Conservation (phyloP, 2,888 invertebrate genomes). For the Chrysolina oricalcia region DNA sequence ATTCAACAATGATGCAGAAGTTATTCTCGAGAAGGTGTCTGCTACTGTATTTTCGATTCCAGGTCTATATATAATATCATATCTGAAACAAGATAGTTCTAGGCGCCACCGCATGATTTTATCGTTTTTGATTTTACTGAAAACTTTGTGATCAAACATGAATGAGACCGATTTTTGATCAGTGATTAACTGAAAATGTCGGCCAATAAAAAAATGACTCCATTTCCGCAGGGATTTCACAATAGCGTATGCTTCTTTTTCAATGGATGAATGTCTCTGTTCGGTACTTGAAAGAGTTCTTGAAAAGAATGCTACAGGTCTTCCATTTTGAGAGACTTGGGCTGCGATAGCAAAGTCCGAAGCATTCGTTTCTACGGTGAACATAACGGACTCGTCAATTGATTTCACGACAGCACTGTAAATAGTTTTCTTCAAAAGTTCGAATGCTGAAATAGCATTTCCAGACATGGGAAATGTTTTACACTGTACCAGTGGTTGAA, state of each 20-base stretch:
- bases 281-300: too few species aligned
- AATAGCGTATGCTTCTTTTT: background rate
- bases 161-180: background rate
- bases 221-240: background rate
- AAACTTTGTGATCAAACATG: background rate
- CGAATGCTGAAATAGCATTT: background rate
- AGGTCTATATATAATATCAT: background rate
- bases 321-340: background rate
- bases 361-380: background rate
- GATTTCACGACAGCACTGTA: background rate
- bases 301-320: background rate
- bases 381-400: too few species aligned
- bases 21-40: background rate
- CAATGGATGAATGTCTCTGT: background rate
- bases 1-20: background rate
- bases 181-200: background rate
- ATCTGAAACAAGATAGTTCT: background rate
- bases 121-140: background rate
- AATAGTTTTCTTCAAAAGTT: constrained; percentile 1
- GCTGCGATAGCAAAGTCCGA: background rate
- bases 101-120: constrained; percentile 1
- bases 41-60: constrained; percentile 1
- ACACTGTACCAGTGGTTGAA: too few species aligned
- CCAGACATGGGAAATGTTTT: too few species aligned
- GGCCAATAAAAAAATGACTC: background rate